Percentiles rank a stretch among this genome's conserved stretches.
These are phyloP conservation scores for Drosophila orena DNA, from an alignment of 1,140 invertebrate genomes.

Conservation along the genomic window DNA sequence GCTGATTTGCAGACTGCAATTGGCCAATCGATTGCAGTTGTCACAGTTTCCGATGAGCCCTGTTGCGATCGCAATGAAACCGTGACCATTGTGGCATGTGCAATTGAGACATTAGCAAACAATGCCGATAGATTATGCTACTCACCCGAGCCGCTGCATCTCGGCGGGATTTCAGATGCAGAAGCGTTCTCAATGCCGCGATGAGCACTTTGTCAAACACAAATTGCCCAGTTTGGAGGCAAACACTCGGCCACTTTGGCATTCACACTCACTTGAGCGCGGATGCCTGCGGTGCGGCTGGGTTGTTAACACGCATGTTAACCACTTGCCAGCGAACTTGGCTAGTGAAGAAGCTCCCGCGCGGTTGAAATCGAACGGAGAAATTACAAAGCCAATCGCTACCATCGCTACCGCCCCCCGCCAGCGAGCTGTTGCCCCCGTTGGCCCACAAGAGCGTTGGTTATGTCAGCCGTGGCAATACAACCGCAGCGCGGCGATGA, in stretches of 20 bases:
- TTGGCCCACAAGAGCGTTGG: conserved; percentile 24
- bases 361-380: conserved; percentile 45
- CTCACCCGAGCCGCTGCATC: conserved; percentile 5
- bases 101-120: conserved; percentile 41
- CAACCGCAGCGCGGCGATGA: conserved; percentile 37
- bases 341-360: conserved; percentile 43
- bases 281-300: conserved; percentile 25
- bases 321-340: conserved; percentile 37
- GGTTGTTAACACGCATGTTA: conserved; percentile 72
- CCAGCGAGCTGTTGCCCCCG: background rate
- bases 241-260: conserved; percentile 27
- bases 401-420: conserved; percentile 20
- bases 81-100: conserved; percentile 43
- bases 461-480: conserved; percentile 66
- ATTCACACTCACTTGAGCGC: conserved; percentile 41
- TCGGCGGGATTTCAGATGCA: conserved; percentile 5
- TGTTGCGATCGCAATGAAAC: conserved; percentile 56
- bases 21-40: conserved; percentile 40
- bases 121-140: conserved; percentile 22
- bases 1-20: conserved; percentile 13
- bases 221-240: conserved; percentile 46
- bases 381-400: conserved; percentile 66
- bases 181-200: conserved; percentile 54
- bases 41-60: conserved; percentile 30
- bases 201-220: conserved; percentile 39